These are phyloP conservation scores for Pararge aegeria DNA, from an alignment of 1,140 invertebrate genomes.

Conservation along the genomic window DNA sequence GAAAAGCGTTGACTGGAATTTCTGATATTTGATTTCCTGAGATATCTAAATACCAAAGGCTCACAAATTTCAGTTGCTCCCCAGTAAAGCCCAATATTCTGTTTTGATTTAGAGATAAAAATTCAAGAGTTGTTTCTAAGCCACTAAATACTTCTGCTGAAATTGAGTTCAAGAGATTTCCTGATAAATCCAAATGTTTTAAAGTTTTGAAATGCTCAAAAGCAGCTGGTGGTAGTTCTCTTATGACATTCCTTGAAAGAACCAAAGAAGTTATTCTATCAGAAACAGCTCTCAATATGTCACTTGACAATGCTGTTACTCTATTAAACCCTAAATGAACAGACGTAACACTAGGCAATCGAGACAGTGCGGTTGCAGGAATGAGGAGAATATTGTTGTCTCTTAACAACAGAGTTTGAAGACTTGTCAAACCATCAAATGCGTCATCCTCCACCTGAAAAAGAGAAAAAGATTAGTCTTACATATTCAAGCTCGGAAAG, in stretches of 20 bases:
- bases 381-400: conserved; percentile 94
- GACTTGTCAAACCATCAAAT: conserved; percentile 88
- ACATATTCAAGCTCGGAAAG: too few species aligned
- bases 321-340: conserved; percentile 92
- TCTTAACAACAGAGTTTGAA: conserved; percentile 89
- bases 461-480: conserved; percentile 2
- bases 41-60: conserved; percentile 86
- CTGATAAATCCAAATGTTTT: conserved; percentile 87
- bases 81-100: conserved; percentile 84
- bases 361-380: conserved; percentile 88
- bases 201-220: conserved; percentile 89
- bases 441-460: conserved; percentile 91
- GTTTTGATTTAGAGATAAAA: conserved; percentile 89
- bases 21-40: conserved; percentile 89
- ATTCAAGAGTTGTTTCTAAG: conserved; percentile 85
- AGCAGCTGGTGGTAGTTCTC: conserved; percentile 89
- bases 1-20: conserved; percentile 84
- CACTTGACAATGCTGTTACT: conserved; percentile 91
- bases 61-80: conserved; percentile 83
- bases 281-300: conserved; percentile 85
- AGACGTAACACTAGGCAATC: conserved; percentile 86
- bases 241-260: conserved; percentile 91
- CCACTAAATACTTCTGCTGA: conserved; percentile 88
- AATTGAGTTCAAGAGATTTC: conserved; percentile 87
- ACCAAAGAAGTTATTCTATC: conserved; percentile 83